Evolutionary conservation across 2,113 vertebrate species (phyloP).

Genomic region (Psilopsiagon aymara): DNA sequence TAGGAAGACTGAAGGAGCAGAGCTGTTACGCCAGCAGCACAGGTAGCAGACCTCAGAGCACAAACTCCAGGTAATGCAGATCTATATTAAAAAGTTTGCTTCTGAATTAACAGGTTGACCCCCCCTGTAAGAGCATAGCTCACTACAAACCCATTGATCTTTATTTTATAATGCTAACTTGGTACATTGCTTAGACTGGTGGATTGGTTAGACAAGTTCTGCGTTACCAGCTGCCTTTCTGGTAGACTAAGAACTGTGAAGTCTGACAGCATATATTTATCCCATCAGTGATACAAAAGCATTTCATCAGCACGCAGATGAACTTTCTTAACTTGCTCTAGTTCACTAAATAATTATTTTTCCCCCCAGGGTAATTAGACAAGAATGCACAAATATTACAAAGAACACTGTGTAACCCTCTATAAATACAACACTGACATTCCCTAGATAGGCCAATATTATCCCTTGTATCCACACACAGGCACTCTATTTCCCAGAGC

Average conservation of each 20-base stretch:
- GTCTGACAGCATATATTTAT: not conserved
- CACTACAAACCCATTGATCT: not conserved
- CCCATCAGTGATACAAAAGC: not conserved
- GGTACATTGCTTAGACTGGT: not conserved
- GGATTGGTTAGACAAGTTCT: not conserved
- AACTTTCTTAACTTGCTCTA: not conserved
- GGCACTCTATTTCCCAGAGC: slow-evolving; percentile 15
- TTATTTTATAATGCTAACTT: not conserved
- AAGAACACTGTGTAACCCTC: not conserved
- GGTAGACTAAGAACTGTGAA: not conserved
- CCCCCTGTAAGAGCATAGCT: not conserved
- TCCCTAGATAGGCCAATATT: not conserved
- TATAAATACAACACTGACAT: slow-evolving; percentile 6
- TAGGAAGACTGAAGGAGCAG: not conserved
- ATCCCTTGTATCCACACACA: not conserved
- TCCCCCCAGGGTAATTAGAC: not conserved
- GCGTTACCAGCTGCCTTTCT: not conserved
- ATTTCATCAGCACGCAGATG: not conserved
- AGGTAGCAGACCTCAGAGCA: not conserved
- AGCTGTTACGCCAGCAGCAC: not conserved
- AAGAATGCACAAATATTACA: slow-evolving; percentile 8
- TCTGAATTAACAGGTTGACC: not conserved
- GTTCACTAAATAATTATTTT: not conserved
- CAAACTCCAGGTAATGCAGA: not conserved
- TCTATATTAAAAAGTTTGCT: not conserved